Evolutionary conservation across 2,113 vertebrate species (phyloP), one percentile per base, ranked within the genome.

Genomic region (Hypocryptadius cinnamomeus): DNA sequence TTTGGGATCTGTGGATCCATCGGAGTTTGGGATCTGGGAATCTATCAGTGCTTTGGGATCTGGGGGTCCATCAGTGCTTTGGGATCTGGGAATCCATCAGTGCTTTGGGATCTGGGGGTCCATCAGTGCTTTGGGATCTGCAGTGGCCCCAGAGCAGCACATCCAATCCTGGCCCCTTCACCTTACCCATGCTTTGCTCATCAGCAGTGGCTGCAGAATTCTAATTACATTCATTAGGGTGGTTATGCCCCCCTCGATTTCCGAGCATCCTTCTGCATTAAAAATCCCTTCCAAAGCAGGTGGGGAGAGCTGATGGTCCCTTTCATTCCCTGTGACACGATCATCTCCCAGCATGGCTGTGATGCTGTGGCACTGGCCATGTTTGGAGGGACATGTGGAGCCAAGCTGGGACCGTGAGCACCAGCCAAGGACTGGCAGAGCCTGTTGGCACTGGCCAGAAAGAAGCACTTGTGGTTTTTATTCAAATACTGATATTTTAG

Each of bases 1-100:
- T 53, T 31, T 30, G 16, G 28, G 28, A 30, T 53, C 6, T 3
- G 17, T 3, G 11, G 18, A 13, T 3, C 13, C 27, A 20, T 10
- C 6, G 0, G 4, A 10, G 30, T 17, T 56, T 51, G 2, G 8
- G 12, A 1, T 59, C 30, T 37, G 47, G 2, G 6, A 8, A 1
- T 50, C 35, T 0, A 51, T 27, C 15, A 6, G 3, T 47, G 45
- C 12, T 28, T 51, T 51, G 50, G 27, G 27, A 28, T 5, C 54
- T 35, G 45, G 50, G 25, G 11, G 20, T 31, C 30, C 20, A 21
- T 15, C 9, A 6, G 27, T 28, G 50, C n/a, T 51, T 51, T 51
- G 15, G 15, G 48, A 50, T 50, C 25, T 16, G 14, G 15, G 15
- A 9, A 28, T 51, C 25, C 27, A 28, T 15, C 8, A 6, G 25